Conservation (phyloP, 1,140 invertebrate genomes). For the Bombus pyrosoma region DNA sequence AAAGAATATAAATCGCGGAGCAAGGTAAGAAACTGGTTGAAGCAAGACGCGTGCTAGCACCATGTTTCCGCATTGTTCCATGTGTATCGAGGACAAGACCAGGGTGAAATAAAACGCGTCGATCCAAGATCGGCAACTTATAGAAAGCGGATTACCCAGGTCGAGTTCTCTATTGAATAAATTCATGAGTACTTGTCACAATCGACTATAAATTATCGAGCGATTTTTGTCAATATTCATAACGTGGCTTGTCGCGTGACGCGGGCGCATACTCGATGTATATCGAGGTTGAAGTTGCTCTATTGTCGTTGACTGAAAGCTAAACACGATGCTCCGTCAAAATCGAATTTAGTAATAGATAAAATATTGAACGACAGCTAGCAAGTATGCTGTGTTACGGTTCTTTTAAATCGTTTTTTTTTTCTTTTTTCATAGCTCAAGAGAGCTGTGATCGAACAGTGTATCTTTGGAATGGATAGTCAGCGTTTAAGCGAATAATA, state of each 20-base stretch:
- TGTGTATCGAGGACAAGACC: constrained; percentile 14
- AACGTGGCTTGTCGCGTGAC: constrained; percentile 43
- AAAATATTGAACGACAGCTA: background rate
- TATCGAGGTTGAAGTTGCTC: background rate
- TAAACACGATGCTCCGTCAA: background rate
- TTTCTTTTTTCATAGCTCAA: too few relatives aligned
- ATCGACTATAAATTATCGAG: constrained; percentile 60
- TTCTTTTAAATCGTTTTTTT: background rate
- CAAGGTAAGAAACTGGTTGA: background rate
- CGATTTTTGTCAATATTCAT: constrained; percentile 54
- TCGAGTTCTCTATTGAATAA: constrained; percentile 55
- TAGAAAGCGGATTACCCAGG: constrained; percentile 38
- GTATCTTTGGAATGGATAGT: background rate
- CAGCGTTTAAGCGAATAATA: background rate
- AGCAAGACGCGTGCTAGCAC: background rate
- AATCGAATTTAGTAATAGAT: background rate
- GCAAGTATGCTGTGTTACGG: background rate
- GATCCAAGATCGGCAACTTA: constrained; percentile 31
- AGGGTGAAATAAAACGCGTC: constrained; percentile 26
- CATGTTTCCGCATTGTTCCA: constrained; percentile 41
- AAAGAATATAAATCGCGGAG: constrained; percentile 13
- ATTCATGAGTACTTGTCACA: constrained; percentile 61
- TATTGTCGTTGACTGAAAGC: constrained; percentile 20
- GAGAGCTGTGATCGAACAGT: background rate
- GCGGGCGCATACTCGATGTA: constrained; percentile 21